These are phyloP conservation scores for Anisognathus igniventris DNA, from an alignment of 2,797 vertebrate species.

Conservation along the genomic window DNA sequence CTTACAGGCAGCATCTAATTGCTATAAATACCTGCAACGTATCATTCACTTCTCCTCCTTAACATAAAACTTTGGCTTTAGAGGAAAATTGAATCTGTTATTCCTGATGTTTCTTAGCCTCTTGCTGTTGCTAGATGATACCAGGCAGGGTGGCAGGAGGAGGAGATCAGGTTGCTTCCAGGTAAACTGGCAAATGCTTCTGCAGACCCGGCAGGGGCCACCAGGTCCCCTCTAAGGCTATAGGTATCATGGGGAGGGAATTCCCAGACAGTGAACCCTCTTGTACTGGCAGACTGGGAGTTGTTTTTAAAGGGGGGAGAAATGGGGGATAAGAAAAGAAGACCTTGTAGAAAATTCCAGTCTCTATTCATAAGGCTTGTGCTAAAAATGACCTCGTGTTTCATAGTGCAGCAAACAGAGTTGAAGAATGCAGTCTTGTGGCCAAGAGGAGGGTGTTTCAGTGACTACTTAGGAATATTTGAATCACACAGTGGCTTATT, in stretches of 20 bases:
- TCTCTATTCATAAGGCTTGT: constrained; percentile 39
- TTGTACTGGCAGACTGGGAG: neutral
- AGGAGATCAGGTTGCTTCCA: constrained; percentile 33
- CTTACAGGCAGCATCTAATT: constrained; percentile 11
- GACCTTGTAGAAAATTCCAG: constrained; percentile 54
- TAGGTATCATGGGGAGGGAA: constrained; percentile 10
- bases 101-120: neutral
- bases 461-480: constrained; percentile 32
- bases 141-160: neutral
- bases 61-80: constrained; percentile 7
- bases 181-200: constrained; percentile 6
- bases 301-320: constrained; percentile 1
- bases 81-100: constrained; percentile 8
- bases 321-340: constrained; percentile 46
- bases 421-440: constrained; percentile 4
- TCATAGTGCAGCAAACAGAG: constrained; percentile 6
- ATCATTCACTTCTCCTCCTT: constrained; percentile 19
- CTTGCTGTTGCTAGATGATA: neutral
- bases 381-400: constrained; percentile 50
- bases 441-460: constrained; percentile 25
- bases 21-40: neutral
- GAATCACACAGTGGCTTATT: constrained; percentile 25
- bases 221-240: neutral
- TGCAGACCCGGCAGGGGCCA: neutral
- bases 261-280: constrained; percentile 29